Conservation (phyloP, 2,888 invertebrate species). For the Drosophila monieri region DNA sequence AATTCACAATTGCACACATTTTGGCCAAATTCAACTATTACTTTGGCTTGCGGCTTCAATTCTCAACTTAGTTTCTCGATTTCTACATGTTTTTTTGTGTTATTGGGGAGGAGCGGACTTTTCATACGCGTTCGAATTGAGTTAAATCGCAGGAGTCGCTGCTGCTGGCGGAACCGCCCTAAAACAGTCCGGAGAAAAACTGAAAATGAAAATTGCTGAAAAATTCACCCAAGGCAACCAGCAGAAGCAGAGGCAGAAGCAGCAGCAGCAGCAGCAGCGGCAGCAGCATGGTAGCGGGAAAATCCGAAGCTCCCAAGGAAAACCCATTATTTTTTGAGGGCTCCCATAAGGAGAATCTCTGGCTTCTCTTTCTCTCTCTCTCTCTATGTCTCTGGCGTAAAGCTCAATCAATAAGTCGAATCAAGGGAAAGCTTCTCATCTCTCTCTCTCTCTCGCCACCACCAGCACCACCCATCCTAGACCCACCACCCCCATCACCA, state of each 20-base stretch:
- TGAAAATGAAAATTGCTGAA: constrained; percentile 83
- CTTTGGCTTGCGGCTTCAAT: constrained; percentile 11
- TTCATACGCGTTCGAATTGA: constrained; percentile 48
- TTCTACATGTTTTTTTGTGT: constrained; percentile 16
- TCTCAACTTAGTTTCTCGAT: neutral
- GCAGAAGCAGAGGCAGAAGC: constrained; percentile 48
- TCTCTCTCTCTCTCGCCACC: constrained; percentile 2
- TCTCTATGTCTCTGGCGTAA: constrained; percentile 2
- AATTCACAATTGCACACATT: constrained; percentile 18
- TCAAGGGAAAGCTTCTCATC: constrained; percentile 16
- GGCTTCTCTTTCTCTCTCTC: neutral
- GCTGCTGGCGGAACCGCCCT: constrained; percentile 85
- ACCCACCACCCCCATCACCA: constrained; percentile 4
- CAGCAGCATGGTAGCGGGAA: constrained; percentile 45
- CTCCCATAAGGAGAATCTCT: constrained; percentile 15
- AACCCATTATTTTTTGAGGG: constrained; percentile 25
- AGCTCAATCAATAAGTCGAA: constrained; percentile 40
- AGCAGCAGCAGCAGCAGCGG: constrained; percentile 38
- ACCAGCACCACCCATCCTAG: constrained; percentile 12
- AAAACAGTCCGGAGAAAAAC: constrained; percentile 84
- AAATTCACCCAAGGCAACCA: constrained; percentile 80
- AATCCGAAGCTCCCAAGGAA: constrained; percentile 26
- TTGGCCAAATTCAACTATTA: constrained; percentile 7
- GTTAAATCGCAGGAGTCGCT: constrained; percentile 38
- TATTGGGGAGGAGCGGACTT: constrained; percentile 22